Conservation (phyloP, 2,888 invertebrate genomes). For the Argyresthia albistria region DNA sequence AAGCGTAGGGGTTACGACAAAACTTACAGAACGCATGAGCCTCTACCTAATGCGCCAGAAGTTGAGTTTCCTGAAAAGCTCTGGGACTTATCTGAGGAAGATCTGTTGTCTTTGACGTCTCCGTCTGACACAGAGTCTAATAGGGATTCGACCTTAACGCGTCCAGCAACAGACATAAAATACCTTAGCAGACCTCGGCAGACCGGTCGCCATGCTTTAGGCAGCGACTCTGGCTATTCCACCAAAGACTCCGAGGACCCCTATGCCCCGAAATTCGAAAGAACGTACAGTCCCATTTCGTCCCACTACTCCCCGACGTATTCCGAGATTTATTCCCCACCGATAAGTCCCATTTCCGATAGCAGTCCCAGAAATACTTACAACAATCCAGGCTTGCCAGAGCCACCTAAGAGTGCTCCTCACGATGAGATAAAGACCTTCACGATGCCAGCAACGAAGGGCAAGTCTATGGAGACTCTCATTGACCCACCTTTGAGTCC, state of each 20-base stretch:
- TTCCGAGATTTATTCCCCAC: slow-evolving; percentile 66
- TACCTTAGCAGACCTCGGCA: slow-evolving; percentile 73
- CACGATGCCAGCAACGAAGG: slow-evolving; percentile 48
- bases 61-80: slow-evolving; percentile 86
- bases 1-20: slow-evolving; percentile 84
- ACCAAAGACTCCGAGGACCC: slow-evolving; percentile 61
- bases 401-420: slow-evolving; percentile 55
- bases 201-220: slow-evolving; percentile 67
- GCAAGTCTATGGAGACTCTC: slow-evolving; percentile 57
- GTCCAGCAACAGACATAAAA: slow-evolving; percentile 75
- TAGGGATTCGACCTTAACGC: slow-evolving; percentile 65
- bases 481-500: slow-evolving; percentile 43
- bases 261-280: slow-evolving; percentile 45
- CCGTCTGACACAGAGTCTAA: slow-evolving; percentile 75
- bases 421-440: slow-evolving; percentile 54
- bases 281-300: slow-evolving; percentile 56
- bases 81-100: slow-evolving; percentile 82
- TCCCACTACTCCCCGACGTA: slow-evolving; percentile 62
- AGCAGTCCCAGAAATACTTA: slow-evolving; percentile 51
- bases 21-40: slow-evolving; percentile 88
- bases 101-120: slow-evolving; percentile 65
- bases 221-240: slow-evolving; percentile 62
- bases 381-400: slow-evolving; percentile 49
- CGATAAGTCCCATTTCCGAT: slow-evolving; percentile 58
- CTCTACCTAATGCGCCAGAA: slow-evolving; percentile 80